Base-by-base conservation (phyloP, 2,797 vertebrate species). In the Diceros bicornis region DNA sequence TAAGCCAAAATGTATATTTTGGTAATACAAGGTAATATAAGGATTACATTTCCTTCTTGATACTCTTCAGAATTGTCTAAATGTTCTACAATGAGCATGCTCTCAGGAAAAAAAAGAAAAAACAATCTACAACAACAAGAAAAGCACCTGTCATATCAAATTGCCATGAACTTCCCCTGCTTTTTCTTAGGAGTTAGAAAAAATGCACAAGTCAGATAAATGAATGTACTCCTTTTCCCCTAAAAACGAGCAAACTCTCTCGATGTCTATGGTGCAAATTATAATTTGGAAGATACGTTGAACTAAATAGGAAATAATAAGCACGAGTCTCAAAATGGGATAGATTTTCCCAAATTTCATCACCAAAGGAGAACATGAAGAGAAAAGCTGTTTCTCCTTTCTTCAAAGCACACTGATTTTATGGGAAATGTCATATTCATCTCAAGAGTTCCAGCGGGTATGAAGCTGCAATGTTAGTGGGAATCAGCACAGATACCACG, bases 1-100 rank as follows among this genome's bases (percentile, higher is more conserved):
- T 66, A 83, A 81, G 87, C 94, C 17, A 83, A 74, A 59, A n/a
- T 47, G 25, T 77, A 37, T 68, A 95, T 84, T 89, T 89, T 34
- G 47, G 74, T 29, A 82, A 78, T 93, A 77, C 82, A 84, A 78
- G 3, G 12, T 59, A 64, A 83, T 47, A 6, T 29, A n/a, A 72
- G 34, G 29, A 47, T 83, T 50, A 64, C 18, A 6, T 62, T 50
- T 81, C 47, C 57, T 87, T 79, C 52, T 66, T 87, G 47, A 8
- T 41, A 25, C 12, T 85, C 20, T 55, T 91, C 20, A 21, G 78
- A 72, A 89, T 44, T 81, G 14, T 41, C 18, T 83, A 21, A 94
- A 52, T 64, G 62, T 29, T 90, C 47, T 71, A 29, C 21, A 77
- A 6, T 47, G 61, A 83, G 2, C 74, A 27, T 2, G 50, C 29